Conservation (phyloP, 2,113 vertebrate species). For the Psittacus erithacus region DNA sequence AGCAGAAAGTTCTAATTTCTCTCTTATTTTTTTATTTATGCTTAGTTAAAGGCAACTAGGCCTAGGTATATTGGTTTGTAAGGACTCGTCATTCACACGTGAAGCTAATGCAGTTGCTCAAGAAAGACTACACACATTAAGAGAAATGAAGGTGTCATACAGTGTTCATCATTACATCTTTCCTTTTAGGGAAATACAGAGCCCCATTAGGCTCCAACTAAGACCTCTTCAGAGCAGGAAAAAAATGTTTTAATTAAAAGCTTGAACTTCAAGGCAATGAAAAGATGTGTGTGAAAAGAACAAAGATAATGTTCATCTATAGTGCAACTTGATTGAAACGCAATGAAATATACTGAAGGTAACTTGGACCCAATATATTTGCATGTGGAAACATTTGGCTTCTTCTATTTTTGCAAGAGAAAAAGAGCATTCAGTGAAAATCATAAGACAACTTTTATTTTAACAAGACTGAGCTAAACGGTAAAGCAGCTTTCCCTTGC, state of each 20-base stretch:
- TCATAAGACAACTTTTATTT: background rate
- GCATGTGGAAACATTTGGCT: background rate
- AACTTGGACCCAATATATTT: background rate
- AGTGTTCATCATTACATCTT: background rate
- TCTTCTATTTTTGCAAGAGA: background rate
- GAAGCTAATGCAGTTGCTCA: background rate
- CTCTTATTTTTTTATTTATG: background rate
- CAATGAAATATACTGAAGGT: background rate
- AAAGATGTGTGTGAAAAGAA: background rate
- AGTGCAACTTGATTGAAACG: background rate
- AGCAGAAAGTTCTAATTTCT: background rate
- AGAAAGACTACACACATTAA: background rate
- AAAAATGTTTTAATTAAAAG: constrained; percentile 18
- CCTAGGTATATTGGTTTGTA: background rate
- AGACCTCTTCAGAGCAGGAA: background rate
- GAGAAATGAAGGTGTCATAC: background rate
- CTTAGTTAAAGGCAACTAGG: background rate
- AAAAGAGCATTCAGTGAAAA: background rate
- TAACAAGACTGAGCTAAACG: background rate
- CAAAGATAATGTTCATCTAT: background rate
- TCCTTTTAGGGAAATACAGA: background rate
- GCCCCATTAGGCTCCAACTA: background rate
- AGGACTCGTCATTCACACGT: background rate
- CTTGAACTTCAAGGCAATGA: background rate
- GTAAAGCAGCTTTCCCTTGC: background rate